Base-by-base conservation (phyloP, 2,888 invertebrate species). In the Drosophila anomalata region DNA sequence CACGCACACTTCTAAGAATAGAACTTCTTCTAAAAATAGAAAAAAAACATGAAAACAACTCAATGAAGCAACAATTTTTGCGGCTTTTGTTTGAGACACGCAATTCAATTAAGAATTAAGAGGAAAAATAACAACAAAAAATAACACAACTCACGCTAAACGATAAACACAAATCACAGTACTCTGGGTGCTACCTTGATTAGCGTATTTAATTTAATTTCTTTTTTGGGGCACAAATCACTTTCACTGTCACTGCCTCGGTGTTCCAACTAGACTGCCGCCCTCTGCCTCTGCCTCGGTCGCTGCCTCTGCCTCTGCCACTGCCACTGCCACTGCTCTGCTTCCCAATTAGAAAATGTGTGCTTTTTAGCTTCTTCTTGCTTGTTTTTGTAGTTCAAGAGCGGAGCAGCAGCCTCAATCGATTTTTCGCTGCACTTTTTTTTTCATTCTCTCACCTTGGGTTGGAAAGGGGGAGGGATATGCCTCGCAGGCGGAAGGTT, bases 101-200 rank as follows among this genome's bases (percentile, higher is more conserved):
- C 85, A 80, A 87, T 73, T 84, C 76, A 84, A 80, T 81, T 87
- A 73, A 53, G 50, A n/a, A 36, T 36, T 36, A 36, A n/a, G 12
- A 33, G 5, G 12, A 2, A 4, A 12, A 31, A 31, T 9, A 31
- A 31, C 9, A 31, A 31, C 9, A 31, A 31, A 11, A 9, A 12
- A 11, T 11, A 11, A 33, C 12, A 33, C 12, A 11, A 33, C 33
- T 39, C 87, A 87, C 87, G 80, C 80, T 68, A 75, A 78, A 68
- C 69, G 44, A n/a, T 66, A 59, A 74, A 75, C 46, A 60, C 46
- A 60, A 70, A 77, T 76, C 36, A 42, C 33, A 63, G 22, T 24
- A 24, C 22, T 24, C 3, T 4, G 3, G 4, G 26, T 60, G 47
- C 14, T 57, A 26, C 71, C 67, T 47, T 36, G 12, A 14, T 12